Evolutionary conservation across 37 sponge, comb jelly and placozoan species (phyloP).

Genomic region (Eunapius fragilis): DNA sequence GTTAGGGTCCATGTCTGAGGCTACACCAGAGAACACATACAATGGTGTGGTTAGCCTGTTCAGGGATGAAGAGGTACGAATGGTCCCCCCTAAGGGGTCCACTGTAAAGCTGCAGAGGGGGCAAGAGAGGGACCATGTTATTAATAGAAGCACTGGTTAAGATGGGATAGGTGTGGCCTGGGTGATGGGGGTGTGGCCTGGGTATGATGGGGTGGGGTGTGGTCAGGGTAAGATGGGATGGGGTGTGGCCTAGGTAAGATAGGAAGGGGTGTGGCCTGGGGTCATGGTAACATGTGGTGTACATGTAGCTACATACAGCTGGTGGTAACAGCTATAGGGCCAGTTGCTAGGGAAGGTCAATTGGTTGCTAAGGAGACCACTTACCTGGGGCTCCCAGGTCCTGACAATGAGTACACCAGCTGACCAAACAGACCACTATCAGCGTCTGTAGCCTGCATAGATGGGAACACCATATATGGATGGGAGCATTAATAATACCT

Average conservation of each 20-base stretch:
- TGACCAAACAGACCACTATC: constrained; percentile 37
- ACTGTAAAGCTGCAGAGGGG: constrained; percentile 32
- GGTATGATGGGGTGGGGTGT: background rate
- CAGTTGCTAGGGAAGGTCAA: no score
- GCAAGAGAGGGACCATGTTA: background rate
- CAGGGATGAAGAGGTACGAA: background rate
- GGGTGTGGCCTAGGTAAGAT: background rate
- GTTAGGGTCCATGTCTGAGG: constrained; percentile 22
- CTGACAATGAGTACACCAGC: constrained; percentile 25
- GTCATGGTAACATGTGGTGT: no score
- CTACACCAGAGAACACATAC: constrained; percentile 7
- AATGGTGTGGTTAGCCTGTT: constrained; percentile 21
- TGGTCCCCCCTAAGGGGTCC: constrained; percentile 25
- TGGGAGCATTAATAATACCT: no score
- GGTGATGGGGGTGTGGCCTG: no score
- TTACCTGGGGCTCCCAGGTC: constrained; percentile 2
- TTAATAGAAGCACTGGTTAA: background rate
- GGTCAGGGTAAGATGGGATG: background rate
- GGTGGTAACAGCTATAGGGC: no score
- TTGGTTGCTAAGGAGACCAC: background rate
- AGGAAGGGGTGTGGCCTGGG: background rate
- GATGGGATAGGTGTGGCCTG: no score
- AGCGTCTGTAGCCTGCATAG: constrained; percentile 29
- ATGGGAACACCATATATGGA: background rate
- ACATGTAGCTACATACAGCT: no score